Evolutionary conservation across 2,888 invertebrate species (phyloP).

Genomic region (Epirrita christyi): DNA sequence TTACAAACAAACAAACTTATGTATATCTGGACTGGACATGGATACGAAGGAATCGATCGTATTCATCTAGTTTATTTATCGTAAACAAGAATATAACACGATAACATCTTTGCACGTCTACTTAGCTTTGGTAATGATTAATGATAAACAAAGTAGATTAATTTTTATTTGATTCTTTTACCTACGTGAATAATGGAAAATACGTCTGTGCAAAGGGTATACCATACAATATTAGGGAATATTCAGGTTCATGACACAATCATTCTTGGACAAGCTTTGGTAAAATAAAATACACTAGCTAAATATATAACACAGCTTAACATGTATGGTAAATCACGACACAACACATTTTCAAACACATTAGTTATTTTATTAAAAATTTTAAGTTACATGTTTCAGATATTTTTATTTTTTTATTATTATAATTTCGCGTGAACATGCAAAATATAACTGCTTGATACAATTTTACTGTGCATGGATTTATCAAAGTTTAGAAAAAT

Average conservation of each 20-base stretch:
- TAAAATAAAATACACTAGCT: slow-evolving; percentile 16
- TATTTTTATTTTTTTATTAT: slow-evolving; percentile 23
- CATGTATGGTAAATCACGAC: slow-evolving; percentile 25
- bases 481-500: slow-evolving; percentile 44
- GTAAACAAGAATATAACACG: slow-evolving; percentile 14
- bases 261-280: slow-evolving; percentile 12
- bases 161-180: slow-evolving; percentile 8
- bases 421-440: slow-evolving; percentile 63
- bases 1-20: too few relatives aligned
- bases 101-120: slow-evolving; percentile 14
- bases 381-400: background rate
- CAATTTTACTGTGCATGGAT: slow-evolving; percentile 68
- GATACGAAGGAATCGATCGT: slow-evolving; percentile 1
- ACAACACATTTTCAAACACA: slow-evolving; percentile 34
- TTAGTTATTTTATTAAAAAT: slow-evolving; percentile 16
- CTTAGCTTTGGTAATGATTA: slow-evolving; percentile 4
- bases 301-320: slow-evolving; percentile 18
- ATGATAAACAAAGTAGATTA: slow-evolving; percentile 7
- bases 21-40: background rate
- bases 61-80: background rate
- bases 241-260: slow-evolving; percentile 7
- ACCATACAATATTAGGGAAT: slow-evolving; percentile 3
- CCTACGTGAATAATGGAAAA: slow-evolving; percentile 9
- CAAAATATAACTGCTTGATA: slow-evolving; percentile 60
- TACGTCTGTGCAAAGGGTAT: slow-evolving; percentile 14